A percentile compares a stretch with the other conserved stretches of the same genome.
Conservation (phyloP, 2,888 invertebrate genomes). For the Leistus spinibarbis region DNA sequence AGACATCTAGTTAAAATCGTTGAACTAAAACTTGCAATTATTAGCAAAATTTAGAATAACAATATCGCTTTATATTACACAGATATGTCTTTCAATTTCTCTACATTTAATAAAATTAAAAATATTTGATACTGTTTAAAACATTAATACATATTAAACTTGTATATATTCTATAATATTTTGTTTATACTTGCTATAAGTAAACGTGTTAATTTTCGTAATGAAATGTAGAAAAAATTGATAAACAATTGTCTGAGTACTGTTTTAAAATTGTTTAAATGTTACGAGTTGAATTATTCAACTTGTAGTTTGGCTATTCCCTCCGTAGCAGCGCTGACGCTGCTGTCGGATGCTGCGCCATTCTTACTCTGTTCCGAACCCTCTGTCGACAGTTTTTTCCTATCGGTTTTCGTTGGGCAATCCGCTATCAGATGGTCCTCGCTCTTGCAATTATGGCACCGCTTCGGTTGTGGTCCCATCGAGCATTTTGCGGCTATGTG, state of each 20-base stretch:
- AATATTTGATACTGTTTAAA: not conserved
- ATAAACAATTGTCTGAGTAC: not conserved
- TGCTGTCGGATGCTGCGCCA: slow-evolving; percentile 41
- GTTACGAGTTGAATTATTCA: slow-evolving; percentile 22
- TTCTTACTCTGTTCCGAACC: slow-evolving; percentile 47
- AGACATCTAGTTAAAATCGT: slow-evolving; percentile 15
- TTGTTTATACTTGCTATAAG: too few species aligned
- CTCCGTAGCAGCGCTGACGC: slow-evolving; percentile 44
- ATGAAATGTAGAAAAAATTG: not conserved
- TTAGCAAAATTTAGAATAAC: slow-evolving; percentile 17
- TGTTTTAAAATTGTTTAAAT: not conserved
- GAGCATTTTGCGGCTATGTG: slow-evolving; percentile 91
- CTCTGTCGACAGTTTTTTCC: slow-evolving; percentile 38
- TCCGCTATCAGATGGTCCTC: slow-evolving; percentile 89
- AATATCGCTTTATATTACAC: not conserved
- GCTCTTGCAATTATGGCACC: slow-evolving; percentile 89
- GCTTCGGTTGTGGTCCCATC: slow-evolving; percentile 86
- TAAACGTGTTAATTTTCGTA: too few species aligned
- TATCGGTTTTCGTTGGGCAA: slow-evolving; percentile 70
- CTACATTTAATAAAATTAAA: not conserved
- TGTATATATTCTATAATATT: too few species aligned
- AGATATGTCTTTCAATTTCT: not conserved
- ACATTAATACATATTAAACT: not conserved
- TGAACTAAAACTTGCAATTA: slow-evolving; percentile 14
- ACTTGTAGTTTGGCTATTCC: slow-evolving; percentile 38